phyloP scores from a whole-genome alignment of 2,888 invertebrate genomes.

The Lasioglossum zephyrum region DNA sequence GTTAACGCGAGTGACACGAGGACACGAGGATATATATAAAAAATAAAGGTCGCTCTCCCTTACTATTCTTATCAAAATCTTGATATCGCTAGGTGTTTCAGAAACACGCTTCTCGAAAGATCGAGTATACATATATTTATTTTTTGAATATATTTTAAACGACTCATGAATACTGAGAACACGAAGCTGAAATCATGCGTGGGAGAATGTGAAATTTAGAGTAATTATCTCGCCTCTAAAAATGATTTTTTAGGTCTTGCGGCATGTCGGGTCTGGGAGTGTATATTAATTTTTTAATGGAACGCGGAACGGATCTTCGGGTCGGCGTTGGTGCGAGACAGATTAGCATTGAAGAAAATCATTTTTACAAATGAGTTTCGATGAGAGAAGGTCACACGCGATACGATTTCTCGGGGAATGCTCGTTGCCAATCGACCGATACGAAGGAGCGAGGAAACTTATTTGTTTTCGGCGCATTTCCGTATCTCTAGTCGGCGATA shows the following conservation, averaged over 20 bases:
- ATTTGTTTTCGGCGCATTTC: constrained; percentile 55
- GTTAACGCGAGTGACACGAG: background rate
- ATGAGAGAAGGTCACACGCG: constrained; percentile 18
- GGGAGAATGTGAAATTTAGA: background rate
- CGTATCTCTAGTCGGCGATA: constrained; percentile 47
- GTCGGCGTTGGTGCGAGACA: background rate
- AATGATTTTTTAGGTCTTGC: background rate
- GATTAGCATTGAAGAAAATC: background rate
- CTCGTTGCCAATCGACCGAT: background rate
- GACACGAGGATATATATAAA: background rate
- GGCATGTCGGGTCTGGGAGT: background rate
- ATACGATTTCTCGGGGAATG: background rate
- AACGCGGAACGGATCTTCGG: background rate
- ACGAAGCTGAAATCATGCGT: too few relatives aligned
- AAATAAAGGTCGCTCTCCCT: background rate
- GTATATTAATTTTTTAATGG: background rate
- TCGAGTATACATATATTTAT: background rate
- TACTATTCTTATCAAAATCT: background rate
- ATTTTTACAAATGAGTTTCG: constrained; percentile 6
- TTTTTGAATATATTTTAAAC: background rate
- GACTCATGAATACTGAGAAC: background rate
- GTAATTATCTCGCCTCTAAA: background rate
- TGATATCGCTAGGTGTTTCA: too few relatives aligned
- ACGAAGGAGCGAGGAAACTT: constrained; percentile 19
- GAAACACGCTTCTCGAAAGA: background rate